Percentiles rank a stretch among this genome's conserved stretches.
These are phyloP conservation scores for Sinotaia quadrata DNA, from an alignment of 2,888 invertebrate genomes.

Conservation along the genomic window DNA sequence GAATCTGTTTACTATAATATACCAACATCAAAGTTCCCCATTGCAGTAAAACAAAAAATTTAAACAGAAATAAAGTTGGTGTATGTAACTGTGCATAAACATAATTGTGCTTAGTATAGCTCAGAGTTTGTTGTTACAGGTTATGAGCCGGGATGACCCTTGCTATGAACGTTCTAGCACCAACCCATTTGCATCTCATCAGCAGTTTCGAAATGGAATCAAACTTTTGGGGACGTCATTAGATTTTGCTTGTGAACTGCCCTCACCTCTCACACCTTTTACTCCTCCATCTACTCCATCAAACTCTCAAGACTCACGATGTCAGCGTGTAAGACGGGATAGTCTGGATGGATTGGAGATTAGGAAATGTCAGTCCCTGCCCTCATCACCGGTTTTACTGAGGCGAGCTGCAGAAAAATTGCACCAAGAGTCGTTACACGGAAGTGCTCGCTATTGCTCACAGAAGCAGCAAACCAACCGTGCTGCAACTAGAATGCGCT, in stretches of 20 bases:
- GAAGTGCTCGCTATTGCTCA: slow-evolving; percentile 46
- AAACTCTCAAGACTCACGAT: background rate
- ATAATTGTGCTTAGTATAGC: no score
- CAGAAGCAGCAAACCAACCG: background rate
- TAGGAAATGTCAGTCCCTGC: slow-evolving; percentile 66
- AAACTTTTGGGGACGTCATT: slow-evolving; percentile 69
- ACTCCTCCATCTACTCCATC: slow-evolving; percentile 66
- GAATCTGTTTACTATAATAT: no score
- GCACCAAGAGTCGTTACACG: slow-evolving; percentile 63
- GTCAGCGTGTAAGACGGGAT: background rate
- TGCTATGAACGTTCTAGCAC: slow-evolving; percentile 68
- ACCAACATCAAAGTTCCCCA: no score
- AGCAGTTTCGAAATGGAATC: slow-evolving; percentile 59
- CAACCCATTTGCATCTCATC: slow-evolving; percentile 65
- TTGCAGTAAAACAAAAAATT: no score
- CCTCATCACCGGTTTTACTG: slow-evolving; percentile 63
- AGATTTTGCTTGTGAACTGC: slow-evolving; percentile 77
- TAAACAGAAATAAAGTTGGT: no score
- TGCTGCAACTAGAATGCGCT: slow-evolving; percentile 19
- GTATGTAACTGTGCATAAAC: no score
- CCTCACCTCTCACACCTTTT: slow-evolving; percentile 76
- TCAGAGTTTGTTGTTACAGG: slow-evolving; percentile 71
- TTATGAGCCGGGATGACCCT: slow-evolving; percentile 80
- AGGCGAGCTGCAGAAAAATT: slow-evolving; percentile 62
- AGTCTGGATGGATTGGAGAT: background rate